Evolutionary conservation across 2,888 invertebrate species (phyloP).

Genomic region (Nowickia ferox): DNA sequence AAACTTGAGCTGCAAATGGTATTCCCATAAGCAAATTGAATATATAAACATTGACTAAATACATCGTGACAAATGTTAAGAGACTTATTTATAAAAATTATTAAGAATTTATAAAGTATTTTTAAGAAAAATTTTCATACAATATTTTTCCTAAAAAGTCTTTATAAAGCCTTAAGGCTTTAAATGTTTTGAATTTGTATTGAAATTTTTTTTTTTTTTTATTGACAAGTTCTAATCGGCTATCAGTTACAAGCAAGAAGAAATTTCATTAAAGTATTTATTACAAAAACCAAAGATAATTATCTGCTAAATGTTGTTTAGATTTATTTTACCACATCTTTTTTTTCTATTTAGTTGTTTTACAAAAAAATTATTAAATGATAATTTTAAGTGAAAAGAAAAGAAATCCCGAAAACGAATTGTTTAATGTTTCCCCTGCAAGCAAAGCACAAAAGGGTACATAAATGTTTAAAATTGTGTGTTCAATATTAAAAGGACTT

Average conservation of each 20-base stretch:
- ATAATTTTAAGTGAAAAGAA: slow-evolving; percentile 31
- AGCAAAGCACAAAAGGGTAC: slow-evolving; percentile 19
- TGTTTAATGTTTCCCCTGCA: neutral
- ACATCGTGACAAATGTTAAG: slow-evolving; percentile 10
- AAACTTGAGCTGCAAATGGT: no score
- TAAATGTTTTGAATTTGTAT: slow-evolving; percentile 48
- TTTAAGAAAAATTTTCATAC: no score
- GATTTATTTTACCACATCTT: neutral
- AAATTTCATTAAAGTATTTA: slow-evolving; percentile 29
- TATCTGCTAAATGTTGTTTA: slow-evolving; percentile 47
- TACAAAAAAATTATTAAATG: slow-evolving; percentile 50
- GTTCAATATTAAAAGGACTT: neutral
- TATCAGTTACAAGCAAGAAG: neutral
- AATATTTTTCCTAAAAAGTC: no score
- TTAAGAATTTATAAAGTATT: no score
- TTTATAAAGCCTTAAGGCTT: no score
- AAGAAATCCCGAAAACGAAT: neutral
- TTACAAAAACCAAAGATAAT: slow-evolving; percentile 45
- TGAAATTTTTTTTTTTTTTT: no score
- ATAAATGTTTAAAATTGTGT: slow-evolving; percentile 25
- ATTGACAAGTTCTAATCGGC: slow-evolving; percentile 19
- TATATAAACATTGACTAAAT: neutral
- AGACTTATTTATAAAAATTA: no score
- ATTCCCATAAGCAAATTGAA: no score
- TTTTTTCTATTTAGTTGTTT: slow-evolving; percentile 17